A percentile compares a stretch with the other conserved stretches of the same genome.
These are phyloP conservation scores for Drosophila biarmipes DNA, from an alignment of 1,140 invertebrate species.

Conservation along the genomic window DNA sequence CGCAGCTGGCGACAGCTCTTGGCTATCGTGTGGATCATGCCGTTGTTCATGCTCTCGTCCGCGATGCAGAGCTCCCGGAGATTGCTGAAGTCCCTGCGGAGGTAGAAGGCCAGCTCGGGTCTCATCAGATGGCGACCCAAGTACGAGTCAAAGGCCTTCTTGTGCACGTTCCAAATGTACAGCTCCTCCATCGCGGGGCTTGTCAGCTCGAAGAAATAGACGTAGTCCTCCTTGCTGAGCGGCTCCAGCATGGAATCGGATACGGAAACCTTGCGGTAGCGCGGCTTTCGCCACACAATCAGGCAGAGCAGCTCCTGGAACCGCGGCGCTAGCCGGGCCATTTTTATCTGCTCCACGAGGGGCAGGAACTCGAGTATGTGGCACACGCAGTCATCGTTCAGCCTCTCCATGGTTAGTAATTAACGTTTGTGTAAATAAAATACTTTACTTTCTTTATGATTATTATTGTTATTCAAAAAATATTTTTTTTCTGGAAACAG, in stretches of 20 bases:
- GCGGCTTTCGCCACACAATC: constrained; percentile 61
- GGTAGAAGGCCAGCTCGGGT: constrained; percentile 69
- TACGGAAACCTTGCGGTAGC: constrained; percentile 57
- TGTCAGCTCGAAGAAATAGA: constrained; percentile 67
- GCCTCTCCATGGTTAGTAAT: constrained; percentile 42
- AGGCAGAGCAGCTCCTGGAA: constrained; percentile 56
- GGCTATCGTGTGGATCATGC: constrained; percentile 63
- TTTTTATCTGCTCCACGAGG: constrained; percentile 66
- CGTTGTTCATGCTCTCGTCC: constrained; percentile 64
- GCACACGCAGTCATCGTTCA: constrained; percentile 76
- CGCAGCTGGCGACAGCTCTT: constrained; percentile 52
- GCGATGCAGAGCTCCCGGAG: constrained; percentile 61
- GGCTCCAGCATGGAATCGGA: constrained; percentile 55
- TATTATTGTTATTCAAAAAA: too few relatives aligned
- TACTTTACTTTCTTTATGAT: too few relatives aligned
- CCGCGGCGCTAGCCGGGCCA: constrained; percentile 49
- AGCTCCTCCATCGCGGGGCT: constrained; percentile 64
- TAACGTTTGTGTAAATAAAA: too few relatives aligned
- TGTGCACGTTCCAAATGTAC: constrained; percentile 61
- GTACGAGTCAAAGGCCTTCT: constrained; percentile 66
- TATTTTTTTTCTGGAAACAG: too few relatives aligned
- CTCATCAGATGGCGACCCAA: constrained; percentile 64
- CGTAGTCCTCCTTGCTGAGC: constrained; percentile 63
- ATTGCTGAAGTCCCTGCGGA: constrained; percentile 53
- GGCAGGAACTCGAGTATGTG: constrained; percentile 65